Evolutionary conservation across 2,113 vertebrate species (phyloP).

Genomic region (Lontra canadensis): DNA sequence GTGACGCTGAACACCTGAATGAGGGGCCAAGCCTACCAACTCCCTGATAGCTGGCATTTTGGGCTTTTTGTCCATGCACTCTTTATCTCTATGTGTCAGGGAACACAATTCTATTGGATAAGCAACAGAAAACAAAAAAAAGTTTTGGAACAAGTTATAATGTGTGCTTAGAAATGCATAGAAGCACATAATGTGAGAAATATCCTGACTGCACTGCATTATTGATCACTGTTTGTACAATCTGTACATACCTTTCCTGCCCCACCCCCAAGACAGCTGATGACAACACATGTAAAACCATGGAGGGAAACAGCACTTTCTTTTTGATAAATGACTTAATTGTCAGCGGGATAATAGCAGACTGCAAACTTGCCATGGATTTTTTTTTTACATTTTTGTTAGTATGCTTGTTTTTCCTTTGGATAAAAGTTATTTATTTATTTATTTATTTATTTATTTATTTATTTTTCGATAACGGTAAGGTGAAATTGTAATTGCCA

Average conservation of each 20-base stretch:
- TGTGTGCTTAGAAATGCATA: neutral
- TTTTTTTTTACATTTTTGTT: neutral
- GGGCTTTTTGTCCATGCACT: neutral
- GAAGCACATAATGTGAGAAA: neutral
- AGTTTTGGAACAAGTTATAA: neutral
- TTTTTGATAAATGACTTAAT: neutral
- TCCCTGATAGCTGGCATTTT: neutral
- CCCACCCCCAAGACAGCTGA: neutral
- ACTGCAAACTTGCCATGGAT: neutral
- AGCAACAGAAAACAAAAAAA: neutral
- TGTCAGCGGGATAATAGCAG: neutral
- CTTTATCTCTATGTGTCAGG: neutral
- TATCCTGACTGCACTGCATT: neutral
- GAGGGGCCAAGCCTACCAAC: neutral
- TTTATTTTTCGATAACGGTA: neutral
- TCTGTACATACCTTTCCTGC: neutral
- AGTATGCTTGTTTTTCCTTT: neutral
- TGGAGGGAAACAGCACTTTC: neutral
- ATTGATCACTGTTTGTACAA: neutral
- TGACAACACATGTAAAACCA: neutral
- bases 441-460: too few relatives aligned
- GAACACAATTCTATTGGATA: neutral
- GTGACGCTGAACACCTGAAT: neutral
- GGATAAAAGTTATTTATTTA: neutral
- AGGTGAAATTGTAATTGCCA: neutral